Conservation (phyloP, 2,113 vertebrate species). For the Cynopterus brachyotis region DNA sequence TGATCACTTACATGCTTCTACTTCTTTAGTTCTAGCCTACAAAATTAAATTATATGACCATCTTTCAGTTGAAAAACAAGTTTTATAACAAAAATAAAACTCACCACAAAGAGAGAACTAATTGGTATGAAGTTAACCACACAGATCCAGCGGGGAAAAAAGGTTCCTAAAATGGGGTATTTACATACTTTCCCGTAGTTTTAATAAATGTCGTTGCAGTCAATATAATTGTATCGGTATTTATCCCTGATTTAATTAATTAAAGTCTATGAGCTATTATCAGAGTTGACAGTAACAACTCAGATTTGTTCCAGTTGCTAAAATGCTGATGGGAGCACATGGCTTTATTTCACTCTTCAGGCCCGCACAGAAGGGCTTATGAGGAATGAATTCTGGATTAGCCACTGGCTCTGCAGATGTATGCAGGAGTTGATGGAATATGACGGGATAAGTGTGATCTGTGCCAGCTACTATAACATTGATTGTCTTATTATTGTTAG, state of each 20-base stretch:
- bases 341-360: constrained; percentile 69
- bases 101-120: not conserved
- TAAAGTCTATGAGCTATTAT: constrained; percentile 59
- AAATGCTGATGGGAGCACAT: constrained; percentile 62
- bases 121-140: not conserved
- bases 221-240: constrained; percentile 41
- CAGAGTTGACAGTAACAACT: constrained; percentile 58
- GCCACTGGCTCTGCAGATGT: not conserved
- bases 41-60: not conserved
- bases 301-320: constrained; percentile 50
- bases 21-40: not conserved
- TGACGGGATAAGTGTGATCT: not conserved
- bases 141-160: not conserved
- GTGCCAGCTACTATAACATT: not conserved
- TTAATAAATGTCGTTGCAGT: constrained; percentile 37
- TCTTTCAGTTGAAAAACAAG: not conserved
- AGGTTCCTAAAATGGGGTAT: not conserved
- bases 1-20: not conserved
- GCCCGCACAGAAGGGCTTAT: constrained; percentile 33
- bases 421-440: constrained; percentile 30
- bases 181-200: not conserved
- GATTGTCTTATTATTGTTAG: constrained; percentile 19
- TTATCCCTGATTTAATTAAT: constrained; percentile 59
- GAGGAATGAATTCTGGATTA: constrained; percentile 68
- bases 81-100: not conserved